Percentiles rank a stretch among this genome's conserved stretches.
phyloP scores from a whole-genome alignment of 2,888 invertebrate species.

The Neoascia interrupta region DNA sequence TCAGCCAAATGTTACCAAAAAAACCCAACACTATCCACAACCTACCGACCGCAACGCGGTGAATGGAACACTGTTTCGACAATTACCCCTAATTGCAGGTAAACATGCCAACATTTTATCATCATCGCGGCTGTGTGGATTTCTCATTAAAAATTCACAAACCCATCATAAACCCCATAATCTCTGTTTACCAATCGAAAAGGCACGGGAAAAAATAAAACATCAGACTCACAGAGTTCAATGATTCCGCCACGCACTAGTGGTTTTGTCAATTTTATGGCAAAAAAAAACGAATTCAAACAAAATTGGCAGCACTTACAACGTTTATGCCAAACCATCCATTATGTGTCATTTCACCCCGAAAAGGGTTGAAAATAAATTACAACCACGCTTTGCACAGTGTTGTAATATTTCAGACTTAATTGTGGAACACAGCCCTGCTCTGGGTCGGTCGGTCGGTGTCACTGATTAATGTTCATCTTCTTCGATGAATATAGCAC shows the following conservation, averaged over 20 bases:
- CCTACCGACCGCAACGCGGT: slow-evolving; percentile 23
- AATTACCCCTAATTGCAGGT: slow-evolving; percentile 58
- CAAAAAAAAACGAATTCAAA: too few species aligned
- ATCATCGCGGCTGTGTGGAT: slow-evolving; percentile 8
- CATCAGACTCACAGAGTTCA: slow-evolving; percentile 33
- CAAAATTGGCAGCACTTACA: slow-evolving; percentile 49
- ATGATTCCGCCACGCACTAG: slow-evolving; percentile 28
- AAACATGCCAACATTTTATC: slow-evolving; percentile 54
- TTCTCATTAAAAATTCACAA: slow-evolving; percentile 11
- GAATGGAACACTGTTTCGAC: slow-evolving; percentile 40
- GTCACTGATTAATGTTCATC: slow-evolving; percentile 57
- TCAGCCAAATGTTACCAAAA: slow-evolving; percentile 38
- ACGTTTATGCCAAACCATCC: slow-evolving; percentile 35
- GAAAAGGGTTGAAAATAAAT: slow-evolving; percentile 52
- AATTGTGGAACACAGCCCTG: slow-evolving; percentile 39
- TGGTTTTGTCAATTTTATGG: slow-evolving; percentile 40
- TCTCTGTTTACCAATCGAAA: slow-evolving; percentile 46
- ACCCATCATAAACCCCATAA: slow-evolving; percentile 30
- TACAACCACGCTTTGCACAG: slow-evolving; percentile 35
- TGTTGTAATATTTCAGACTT: slow-evolving; percentile 52
- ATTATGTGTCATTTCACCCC: slow-evolving; percentile 51
- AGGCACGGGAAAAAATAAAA: background rate
- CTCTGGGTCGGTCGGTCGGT: background rate
- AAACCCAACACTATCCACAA: slow-evolving; percentile 5
- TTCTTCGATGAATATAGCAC: too few species aligned